Conservation (phyloP, 2,888 invertebrate species). For the Lithophane leautieri region DNA sequence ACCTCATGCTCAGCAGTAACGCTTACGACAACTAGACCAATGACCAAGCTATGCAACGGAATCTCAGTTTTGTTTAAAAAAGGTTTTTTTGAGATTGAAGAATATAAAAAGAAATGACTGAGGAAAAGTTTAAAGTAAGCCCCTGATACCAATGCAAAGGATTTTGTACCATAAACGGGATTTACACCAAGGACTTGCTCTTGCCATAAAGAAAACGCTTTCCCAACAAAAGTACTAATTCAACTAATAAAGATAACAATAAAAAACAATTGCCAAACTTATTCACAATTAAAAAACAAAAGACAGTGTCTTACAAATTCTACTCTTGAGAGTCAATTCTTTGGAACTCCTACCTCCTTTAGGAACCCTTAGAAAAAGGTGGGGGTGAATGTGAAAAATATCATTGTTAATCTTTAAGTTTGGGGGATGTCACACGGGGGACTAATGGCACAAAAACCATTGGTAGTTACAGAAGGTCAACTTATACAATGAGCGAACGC, state of each 20-base stretch:
- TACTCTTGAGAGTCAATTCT: constrained; percentile 40
- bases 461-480: neutral
- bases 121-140: constrained; percentile 4
- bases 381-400: constrained; percentile 50
- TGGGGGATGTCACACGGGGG: constrained; percentile 46
- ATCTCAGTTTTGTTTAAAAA: too few species aligned
- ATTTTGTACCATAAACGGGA: neutral
- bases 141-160: constrained; percentile 6
- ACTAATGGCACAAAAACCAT: constrained; percentile 5
- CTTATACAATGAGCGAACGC: neutral
- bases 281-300: constrained; percentile 55
- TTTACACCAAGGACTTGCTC: constrained; percentile 1
- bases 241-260: constrained; percentile 55
- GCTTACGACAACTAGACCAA: too few species aligned
- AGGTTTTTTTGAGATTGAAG: too few species aligned
- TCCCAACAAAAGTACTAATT: constrained; percentile 37
- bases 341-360: constrained; percentile 42
- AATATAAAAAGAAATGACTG: constrained; percentile 1
- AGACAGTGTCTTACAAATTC: constrained; percentile 22
- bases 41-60: too few species aligned
- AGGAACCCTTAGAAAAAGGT: constrained; percentile 41
- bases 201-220: constrained; percentile 11
- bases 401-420: constrained; percentile 61
- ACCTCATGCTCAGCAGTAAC: too few species aligned
- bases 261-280: constrained; percentile 51